These are phyloP conservation scores for Ptyas mucosa DNA, from an alignment of 2,113 vertebrate genomes.

Conservation along the genomic window DNA sequence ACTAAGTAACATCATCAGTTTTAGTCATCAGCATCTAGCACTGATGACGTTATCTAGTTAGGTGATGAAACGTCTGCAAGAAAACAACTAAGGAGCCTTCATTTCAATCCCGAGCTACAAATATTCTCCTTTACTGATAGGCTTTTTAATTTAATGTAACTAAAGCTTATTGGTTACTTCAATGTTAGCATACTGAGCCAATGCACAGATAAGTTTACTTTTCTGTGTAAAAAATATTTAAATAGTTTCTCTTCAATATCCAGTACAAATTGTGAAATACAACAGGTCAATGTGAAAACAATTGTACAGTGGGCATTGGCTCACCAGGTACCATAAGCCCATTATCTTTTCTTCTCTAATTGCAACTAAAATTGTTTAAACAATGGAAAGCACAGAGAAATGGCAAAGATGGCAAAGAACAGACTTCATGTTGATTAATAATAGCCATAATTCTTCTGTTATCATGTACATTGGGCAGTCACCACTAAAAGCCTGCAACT, in stretches of 20 bases:
- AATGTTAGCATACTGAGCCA: constrained; percentile 46
- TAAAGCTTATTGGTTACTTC: constrained; percentile 43
- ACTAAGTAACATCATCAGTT: background rate
- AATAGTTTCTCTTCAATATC: constrained; percentile 42
- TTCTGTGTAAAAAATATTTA: constrained; percentile 57
- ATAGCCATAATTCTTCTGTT: background rate
- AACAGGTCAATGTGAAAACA: constrained; percentile 63
- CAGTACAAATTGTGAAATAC: constrained; percentile 66
- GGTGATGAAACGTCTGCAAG: background rate
- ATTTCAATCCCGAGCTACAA: background rate
- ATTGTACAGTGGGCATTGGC: constrained; percentile 12
- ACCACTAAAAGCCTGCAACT: background rate
- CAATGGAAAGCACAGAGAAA: constrained; percentile 3
- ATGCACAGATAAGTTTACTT: constrained; percentile 58
- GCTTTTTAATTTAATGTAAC: constrained; percentile 26
- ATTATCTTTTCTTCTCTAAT: background rate
- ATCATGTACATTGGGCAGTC: background rate
- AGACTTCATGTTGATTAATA: constrained; percentile 41
- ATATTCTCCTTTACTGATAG: background rate
- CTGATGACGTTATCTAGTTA: background rate
- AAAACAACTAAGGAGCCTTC: background rate
- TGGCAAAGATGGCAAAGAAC: constrained; percentile 3
- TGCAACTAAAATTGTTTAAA: constrained; percentile 14
- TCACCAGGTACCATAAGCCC: constrained; percentile 53
- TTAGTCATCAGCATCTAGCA: background rate